phyloP scores from a whole-genome alignment of 1,140 invertebrate genomes.

The Megathymus violae region DNA sequence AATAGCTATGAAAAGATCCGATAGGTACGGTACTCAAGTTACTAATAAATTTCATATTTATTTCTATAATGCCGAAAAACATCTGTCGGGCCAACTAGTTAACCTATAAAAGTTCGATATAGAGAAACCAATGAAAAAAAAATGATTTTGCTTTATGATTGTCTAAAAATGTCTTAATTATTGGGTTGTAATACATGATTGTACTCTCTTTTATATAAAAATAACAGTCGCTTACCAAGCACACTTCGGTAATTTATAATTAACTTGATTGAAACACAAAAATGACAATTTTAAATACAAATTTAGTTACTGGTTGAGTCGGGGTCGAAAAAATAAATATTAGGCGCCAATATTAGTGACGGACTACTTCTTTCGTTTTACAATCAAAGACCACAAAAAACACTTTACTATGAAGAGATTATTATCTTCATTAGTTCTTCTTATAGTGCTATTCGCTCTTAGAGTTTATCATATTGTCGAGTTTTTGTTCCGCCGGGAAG shows the following conservation, averaged over 20 bases:
- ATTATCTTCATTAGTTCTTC: constrained; percentile 27
- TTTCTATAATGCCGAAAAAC: too few species aligned
- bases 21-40: too few species aligned
- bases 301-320: too few species aligned
- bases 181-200: too few species aligned
- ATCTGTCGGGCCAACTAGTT: too few species aligned
- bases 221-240: background rate
- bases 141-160: background rate
- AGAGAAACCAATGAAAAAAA: too few species aligned
- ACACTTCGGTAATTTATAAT: background rate
- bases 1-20: too few species aligned
- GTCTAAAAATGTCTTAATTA: background rate
- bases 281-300: too few species aligned
- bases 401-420: constrained; percentile 4
- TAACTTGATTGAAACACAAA: too few species aligned
- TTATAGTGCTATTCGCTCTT: constrained; percentile 7
- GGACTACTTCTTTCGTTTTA: constrained; percentile 22
- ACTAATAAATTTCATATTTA: too few species aligned
- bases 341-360: background rate
- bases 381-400: constrained; percentile 22
- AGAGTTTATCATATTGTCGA: background rate
- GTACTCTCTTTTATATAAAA: background rate
- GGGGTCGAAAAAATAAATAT: constrained; percentile 9
- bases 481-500: constrained; percentile 9
- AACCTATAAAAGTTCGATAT: too few species aligned